phyloP scores from a whole-genome alignment of 2,888 invertebrate genomes.

The Euspilapteryx auroguttella region DNA sequence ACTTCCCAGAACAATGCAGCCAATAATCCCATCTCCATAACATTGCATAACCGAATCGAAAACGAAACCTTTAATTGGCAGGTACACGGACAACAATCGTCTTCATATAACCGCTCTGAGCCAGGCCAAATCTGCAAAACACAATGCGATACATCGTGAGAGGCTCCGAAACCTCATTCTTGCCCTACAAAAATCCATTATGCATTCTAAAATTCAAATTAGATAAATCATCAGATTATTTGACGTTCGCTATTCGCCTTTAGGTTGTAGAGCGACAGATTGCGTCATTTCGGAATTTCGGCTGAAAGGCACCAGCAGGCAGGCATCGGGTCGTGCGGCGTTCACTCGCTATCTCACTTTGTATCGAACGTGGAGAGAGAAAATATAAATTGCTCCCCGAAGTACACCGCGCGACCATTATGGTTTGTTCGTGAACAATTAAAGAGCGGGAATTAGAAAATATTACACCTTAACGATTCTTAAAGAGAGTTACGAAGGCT shows the following conservation, averaged over 20 bases:
- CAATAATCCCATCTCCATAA: too few relatives aligned
- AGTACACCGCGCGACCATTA: conserved; percentile 19
- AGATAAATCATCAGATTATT: conserved; percentile 15
- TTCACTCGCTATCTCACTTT: conserved; percentile 32
- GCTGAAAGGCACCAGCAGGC: conserved; percentile 33
- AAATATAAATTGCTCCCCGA: conserved; percentile 42
- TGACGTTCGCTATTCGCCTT: conserved; percentile 20
- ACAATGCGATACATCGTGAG: too few relatives aligned
- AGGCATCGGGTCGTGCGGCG: conserved; percentile 24
- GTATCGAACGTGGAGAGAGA: conserved; percentile 36
- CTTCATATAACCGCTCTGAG: too few relatives aligned
- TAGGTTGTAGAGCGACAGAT: conserved; percentile 1
- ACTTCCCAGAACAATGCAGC: too few relatives aligned
- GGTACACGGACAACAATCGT: too few relatives aligned
- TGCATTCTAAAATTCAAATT: conserved; percentile 11
- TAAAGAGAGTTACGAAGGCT: neutral
- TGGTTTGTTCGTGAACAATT: conserved; percentile 27
- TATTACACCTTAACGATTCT: too few relatives aligned
- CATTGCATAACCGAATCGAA: too few relatives aligned
- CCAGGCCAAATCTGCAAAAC: too few relatives aligned
- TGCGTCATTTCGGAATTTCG: too few relatives aligned
- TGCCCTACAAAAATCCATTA: neutral
- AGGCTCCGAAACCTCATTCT: too few relatives aligned
- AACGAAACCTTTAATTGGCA: too few relatives aligned
- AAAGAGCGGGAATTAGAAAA: conserved; percentile 12